phyloP scores from a whole-genome alignment of 2,888 invertebrate species.

The Pherbina coryleti region DNA sequence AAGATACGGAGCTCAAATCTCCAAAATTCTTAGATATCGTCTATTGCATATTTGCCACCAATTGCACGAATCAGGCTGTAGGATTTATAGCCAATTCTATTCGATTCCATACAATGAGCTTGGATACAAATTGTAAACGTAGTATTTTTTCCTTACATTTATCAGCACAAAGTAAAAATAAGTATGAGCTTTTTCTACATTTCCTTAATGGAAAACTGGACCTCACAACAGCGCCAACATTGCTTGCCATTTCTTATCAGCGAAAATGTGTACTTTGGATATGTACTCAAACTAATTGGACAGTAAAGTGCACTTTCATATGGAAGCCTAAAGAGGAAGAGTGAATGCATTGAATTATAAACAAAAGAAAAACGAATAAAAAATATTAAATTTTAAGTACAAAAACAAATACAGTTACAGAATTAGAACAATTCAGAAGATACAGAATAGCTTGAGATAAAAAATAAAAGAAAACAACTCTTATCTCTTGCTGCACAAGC shows the following conservation, averaged over 20 bases:
- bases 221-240: neutral
- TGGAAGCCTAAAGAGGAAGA: no score
- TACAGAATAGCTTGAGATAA: neutral
- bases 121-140: no score
- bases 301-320: no score
- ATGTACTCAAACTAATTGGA: neutral
- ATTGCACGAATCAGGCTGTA: no score
- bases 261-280: conserved; percentile 4
- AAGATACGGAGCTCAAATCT: no score
- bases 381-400: neutral
- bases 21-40: no score
- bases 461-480: neutral
- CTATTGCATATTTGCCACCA: no score
- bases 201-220: neutral
- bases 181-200: no score
- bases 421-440: neutral
- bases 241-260: conserved; percentile 7
- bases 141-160: no score
- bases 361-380: neutral
- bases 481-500: conserved; percentile 22
- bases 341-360: neutral
- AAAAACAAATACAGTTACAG: neutral
- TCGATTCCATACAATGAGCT: no score
- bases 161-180: no score
- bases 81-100: no score